These are phyloP conservation scores for Morpho deidamia DNA, from an alignment of 2,888 invertebrate species.

Conservation along the genomic window DNA sequence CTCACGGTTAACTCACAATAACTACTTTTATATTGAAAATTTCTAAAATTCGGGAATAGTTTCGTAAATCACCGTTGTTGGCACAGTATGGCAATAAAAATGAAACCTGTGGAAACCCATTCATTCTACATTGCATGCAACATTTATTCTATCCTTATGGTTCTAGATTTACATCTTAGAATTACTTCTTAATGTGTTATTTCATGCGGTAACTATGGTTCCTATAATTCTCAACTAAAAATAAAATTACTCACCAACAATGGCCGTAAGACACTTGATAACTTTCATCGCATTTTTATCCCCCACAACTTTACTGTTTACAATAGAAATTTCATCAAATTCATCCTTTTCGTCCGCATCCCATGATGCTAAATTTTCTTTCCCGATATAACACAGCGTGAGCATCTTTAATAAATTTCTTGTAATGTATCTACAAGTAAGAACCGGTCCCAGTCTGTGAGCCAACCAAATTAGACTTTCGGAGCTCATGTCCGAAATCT, in stretches of 20 bases:
- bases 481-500: constrained; percentile 91
- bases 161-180: too few species aligned
- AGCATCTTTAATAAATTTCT: constrained; percentile 95
- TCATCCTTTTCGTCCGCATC: constrained; percentile 61
- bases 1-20: too few species aligned
- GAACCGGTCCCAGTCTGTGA: constrained; percentile 94
- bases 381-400: constrained; percentile 94
- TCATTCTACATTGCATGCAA: too few species aligned
- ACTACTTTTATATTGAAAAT: too few species aligned
- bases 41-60: too few species aligned
- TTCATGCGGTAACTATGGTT: too few species aligned
- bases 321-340: constrained; percentile 80
- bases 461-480: constrained; percentile 95
- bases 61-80: too few species aligned
- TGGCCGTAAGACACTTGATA: constrained; percentile 92
- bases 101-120: background rate
- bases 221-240: too few species aligned
- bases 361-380: constrained; percentile 82
- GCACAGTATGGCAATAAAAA: background rate
- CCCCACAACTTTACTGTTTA: constrained; percentile 83
- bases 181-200: too few species aligned
- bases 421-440: constrained; percentile 94
- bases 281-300: constrained; percentile 92
- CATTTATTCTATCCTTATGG: too few species aligned
- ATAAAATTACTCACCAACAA: constrained; percentile 81